Percentiles rank a stretch among this genome's conserved stretches.
Evolutionary conservation across 1,140 invertebrate species (phyloP).

Genomic region (Potamilus streckersoni): DNA sequence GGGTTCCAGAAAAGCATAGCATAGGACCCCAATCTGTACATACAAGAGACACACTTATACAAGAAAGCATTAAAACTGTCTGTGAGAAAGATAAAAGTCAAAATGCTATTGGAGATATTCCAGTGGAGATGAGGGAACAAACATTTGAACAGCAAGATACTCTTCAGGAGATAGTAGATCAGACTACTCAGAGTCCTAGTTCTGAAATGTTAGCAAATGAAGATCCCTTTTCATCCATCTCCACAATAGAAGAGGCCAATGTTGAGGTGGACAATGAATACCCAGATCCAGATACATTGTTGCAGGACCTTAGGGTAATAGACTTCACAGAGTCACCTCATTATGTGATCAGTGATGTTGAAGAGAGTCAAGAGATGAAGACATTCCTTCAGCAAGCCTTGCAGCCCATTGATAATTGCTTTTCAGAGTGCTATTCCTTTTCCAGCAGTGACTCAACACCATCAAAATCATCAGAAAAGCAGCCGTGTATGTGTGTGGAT

Average conservation of each 20-base stretch:
- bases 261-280: conserved; percentile 9
- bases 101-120: too few relatives aligned
- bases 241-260: background rate
- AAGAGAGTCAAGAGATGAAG: conserved; percentile 25
- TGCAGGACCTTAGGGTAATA: conserved; percentile 24
- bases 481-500: too few relatives aligned
- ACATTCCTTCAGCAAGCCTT: conserved; percentile 40
- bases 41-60: too few relatives aligned
- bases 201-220: background rate
- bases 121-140: too few relatives aligned
- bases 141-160: too few relatives aligned
- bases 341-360: conserved; percentile 21
- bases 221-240: background rate
- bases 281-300: conserved; percentile 29
- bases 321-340: conserved; percentile 34
- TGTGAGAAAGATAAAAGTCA: too few relatives aligned
- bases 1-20: too few relatives aligned
- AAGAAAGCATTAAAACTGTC: too few relatives aligned
- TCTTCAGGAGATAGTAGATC: too few relatives aligned
- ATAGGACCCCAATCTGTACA: too few relatives aligned
- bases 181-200: background rate
- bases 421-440: conserved; percentile 21
- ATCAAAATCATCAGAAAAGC: too few relatives aligned
- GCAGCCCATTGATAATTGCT: conserved; percentile 37
- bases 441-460: background rate